A percentile compares a stretch with the other conserved stretches of the same genome.
phyloP scores from a whole-genome alignment of 64 coral and sea anemone genomes.

The Dendrophyllia cribrosa region DNA sequence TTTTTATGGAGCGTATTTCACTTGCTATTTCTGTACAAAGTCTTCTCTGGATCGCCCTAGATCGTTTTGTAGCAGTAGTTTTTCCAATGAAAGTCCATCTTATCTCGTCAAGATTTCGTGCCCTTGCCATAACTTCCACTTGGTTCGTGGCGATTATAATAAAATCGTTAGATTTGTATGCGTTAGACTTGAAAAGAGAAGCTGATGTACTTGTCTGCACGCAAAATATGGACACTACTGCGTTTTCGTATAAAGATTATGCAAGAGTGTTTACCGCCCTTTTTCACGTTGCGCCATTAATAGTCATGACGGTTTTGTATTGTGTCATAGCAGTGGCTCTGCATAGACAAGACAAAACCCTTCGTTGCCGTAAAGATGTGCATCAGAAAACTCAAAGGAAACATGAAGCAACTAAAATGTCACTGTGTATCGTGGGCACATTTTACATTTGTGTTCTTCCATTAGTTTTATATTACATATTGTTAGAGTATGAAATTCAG shows the following conservation, averaged over 20 bases:
- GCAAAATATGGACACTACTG: not conserved
- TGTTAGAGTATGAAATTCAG: not conserved
- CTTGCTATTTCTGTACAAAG: conserved; percentile 22
- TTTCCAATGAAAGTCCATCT: conserved; percentile 12
- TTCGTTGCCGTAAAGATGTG: not conserved
- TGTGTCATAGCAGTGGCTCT: not conserved
- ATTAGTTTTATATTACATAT: not conserved
- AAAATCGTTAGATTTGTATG: conserved; percentile 12
- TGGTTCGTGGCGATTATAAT: conserved; percentile 19
- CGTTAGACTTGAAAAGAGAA: not conserved
- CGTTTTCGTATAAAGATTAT: not conserved
- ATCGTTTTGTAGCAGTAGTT: conserved; percentile 46
- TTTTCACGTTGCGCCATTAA: not conserved
- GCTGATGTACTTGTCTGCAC: not conserved
- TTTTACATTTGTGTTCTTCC: not conserved
- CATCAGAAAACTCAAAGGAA: not conserved
- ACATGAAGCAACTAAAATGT: not conserved
- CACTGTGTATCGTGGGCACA: not conserved
- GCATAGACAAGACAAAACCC: not conserved
- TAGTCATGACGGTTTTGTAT: not conserved
- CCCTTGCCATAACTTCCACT: not conserved
- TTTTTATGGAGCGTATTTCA: conserved; percentile 10
- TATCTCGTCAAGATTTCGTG: not conserved
- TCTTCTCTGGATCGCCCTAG: conserved; percentile 32
- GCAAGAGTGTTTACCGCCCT: too few relatives aligned